phyloP scores from a whole-genome alignment of 64 coral and sea anemone species.

The Pachyseris speciosa region DNA sequence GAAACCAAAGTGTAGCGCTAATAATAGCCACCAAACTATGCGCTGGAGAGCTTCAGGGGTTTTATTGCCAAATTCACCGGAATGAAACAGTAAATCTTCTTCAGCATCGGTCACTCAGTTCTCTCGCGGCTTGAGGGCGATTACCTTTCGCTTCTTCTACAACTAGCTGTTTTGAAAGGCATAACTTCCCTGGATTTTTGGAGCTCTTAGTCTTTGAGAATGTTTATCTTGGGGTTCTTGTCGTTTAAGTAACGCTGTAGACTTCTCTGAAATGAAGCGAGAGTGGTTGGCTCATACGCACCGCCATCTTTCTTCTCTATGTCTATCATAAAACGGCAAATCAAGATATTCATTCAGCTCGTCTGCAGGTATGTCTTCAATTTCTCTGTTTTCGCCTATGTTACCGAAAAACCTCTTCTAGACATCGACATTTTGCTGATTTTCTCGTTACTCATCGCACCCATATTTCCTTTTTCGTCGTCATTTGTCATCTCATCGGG shows the following conservation, averaged over 20 bases:
- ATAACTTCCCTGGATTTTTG: slow-evolving; percentile 30
- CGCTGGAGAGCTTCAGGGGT: slow-evolving; percentile 56
- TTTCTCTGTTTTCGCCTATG: slow-evolving; percentile 22
- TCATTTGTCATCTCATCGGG: slow-evolving; percentile 9
- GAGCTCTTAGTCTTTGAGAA: no score
- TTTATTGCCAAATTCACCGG: slow-evolving; percentile 43
- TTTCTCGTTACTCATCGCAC: not conserved
- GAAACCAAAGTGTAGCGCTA: slow-evolving; percentile 71
- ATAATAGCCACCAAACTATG: slow-evolving; percentile 57
- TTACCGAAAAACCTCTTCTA: slow-evolving; percentile 15
- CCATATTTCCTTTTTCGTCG: not conserved
- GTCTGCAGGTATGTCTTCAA: slow-evolving; percentile 58
- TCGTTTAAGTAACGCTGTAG: slow-evolving; percentile 53
- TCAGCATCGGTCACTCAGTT: slow-evolving; percentile 44
- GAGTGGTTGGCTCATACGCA: slow-evolving; percentile 46
- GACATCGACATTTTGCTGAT: slow-evolving; percentile 28
- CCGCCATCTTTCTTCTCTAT: slow-evolving; percentile 70
- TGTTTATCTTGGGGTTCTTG: no score
- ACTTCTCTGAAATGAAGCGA: slow-evolving; percentile 58
- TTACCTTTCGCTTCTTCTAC: slow-evolving; percentile 53
- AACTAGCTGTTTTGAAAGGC: not conserved
- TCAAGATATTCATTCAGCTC: slow-evolving; percentile 44
- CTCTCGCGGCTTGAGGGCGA: slow-evolving; percentile 39
- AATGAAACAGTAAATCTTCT: slow-evolving; percentile 55
- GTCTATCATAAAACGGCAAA: slow-evolving; percentile 65